These are phyloP conservation scores for Nemoura dubitans DNA, from an alignment of 2,888 invertebrate genomes.

Conservation along the genomic window DNA sequence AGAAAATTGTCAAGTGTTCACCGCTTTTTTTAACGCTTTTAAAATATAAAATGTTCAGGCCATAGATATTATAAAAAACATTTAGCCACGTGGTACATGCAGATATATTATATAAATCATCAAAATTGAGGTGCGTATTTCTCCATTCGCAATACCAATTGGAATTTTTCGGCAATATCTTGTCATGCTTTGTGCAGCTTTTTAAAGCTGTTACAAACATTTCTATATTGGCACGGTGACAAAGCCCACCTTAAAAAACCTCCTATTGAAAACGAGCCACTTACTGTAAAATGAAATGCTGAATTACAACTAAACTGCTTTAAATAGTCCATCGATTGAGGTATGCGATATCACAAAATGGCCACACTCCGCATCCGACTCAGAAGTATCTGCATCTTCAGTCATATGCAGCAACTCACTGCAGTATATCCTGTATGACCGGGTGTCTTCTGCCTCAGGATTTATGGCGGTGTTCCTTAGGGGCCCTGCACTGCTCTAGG, in stretches of 20 bases:
- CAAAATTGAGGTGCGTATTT: too few species aligned
- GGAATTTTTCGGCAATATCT: neutral
- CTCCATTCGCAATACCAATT: too few species aligned
- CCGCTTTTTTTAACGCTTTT: neutral
- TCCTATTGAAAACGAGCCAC: too few species aligned
- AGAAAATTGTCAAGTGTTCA: neutral
- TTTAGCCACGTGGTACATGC: too few species aligned
- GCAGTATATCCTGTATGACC: neutral
- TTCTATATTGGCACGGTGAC: too few species aligned
- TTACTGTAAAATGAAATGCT: too few species aligned
- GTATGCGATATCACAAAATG: neutral
- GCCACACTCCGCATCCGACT: neutral
- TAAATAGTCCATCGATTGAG: too few species aligned
- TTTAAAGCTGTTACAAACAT: too few species aligned
- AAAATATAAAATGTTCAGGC: neutral
- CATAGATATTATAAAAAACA: too few species aligned
- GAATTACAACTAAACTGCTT: too few species aligned
- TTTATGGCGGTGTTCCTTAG: constrained; percentile 40
- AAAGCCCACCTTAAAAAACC: too few species aligned
- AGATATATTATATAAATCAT: too few species aligned
- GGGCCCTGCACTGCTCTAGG: constrained; percentile 13
- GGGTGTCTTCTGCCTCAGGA: constrained; percentile 14
- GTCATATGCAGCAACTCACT: neutral
- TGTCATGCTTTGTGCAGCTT: neutral
- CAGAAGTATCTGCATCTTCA: neutral